Percentiles rank a stretch among this genome's conserved stretches.
These are phyloP conservation scores for Ascaphus truei DNA, from an alignment of 2,113 vertebrate genomes.

Conservation along the genomic window DNA sequence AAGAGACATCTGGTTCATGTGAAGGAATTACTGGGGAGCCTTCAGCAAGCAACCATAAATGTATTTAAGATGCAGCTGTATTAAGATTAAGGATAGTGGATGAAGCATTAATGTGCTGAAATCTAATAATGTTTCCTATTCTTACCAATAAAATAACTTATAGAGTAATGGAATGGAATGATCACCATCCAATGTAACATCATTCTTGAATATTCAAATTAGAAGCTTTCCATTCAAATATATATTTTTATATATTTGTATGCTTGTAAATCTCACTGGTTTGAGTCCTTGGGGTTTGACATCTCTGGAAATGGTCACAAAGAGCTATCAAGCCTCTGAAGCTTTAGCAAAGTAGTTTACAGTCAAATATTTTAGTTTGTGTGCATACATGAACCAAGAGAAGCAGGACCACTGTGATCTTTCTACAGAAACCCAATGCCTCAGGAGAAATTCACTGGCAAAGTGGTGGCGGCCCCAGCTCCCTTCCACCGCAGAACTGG, in stretches of 20 bases:
- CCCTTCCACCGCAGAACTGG: no score
- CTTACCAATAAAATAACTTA: no score
- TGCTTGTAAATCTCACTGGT: neutral
- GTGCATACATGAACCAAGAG: neutral
- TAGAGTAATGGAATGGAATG: no score
- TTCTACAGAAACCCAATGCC: neutral
- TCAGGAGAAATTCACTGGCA: no score
- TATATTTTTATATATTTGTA: conserved; percentile 10
- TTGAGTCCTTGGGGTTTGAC: neutral
- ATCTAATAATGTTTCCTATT: no score
- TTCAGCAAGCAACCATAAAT: neutral
- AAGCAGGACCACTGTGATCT: neutral
- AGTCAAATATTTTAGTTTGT: neutral
- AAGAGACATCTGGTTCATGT: conserved; percentile 29
- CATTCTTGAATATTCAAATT: no score
- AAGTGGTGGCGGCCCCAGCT: no score
- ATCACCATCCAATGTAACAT: no score
- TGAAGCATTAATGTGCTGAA: no score
- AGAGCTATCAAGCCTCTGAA: neutral
- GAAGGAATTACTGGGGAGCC: conserved; percentile 14
- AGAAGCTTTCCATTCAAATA: conserved; percentile 17
- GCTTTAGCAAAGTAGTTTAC: neutral
- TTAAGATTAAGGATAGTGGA: no score
- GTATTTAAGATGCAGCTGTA: neutral
- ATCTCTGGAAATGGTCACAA: neutral